These are phyloP conservation scores for Chymomyza fuscimana DNA, from an alignment of 2,888 invertebrate genomes.

Conservation along the genomic window DNA sequence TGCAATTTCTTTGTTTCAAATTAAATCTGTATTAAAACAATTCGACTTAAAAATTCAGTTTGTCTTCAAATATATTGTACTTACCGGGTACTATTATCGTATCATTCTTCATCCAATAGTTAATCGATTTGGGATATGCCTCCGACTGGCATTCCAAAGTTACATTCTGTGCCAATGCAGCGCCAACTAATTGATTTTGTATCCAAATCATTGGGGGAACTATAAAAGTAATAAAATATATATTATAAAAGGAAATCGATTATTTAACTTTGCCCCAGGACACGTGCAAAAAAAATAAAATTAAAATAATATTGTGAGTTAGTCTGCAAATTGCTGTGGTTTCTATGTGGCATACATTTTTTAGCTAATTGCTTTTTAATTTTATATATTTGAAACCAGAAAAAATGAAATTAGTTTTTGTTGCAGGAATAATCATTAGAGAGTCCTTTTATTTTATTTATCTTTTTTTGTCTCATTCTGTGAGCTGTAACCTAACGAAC, in stretches of 20 bases:
- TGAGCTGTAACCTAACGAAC: background rate
- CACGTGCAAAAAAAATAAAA: constrained; percentile 37
- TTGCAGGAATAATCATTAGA: background rate
- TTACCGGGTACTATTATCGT: constrained; percentile 84
- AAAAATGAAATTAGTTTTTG: background rate
- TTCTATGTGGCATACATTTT: constrained; percentile 51
- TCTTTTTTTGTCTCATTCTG: background rate
- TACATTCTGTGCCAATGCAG: constrained; percentile 84
- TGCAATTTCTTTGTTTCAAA: too few relatives aligned
- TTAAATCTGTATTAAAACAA: too few relatives aligned
- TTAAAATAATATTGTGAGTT: constrained; percentile 15
- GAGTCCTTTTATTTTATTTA: background rate
- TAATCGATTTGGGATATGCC: constrained; percentile 87
- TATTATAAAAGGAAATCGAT: background rate
- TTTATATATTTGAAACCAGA: constrained; percentile 38
- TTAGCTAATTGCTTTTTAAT: constrained; percentile 65
- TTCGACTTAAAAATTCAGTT: too few relatives aligned
- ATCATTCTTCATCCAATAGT: constrained; percentile 86
- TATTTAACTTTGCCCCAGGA: background rate
- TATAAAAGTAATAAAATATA: constrained; percentile 68
- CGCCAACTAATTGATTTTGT: constrained; percentile 87
- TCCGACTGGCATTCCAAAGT: constrained; percentile 87
- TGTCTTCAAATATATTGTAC: constrained; percentile 17
- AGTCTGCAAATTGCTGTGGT: constrained; percentile 5
- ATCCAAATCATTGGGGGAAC: constrained; percentile 88